A percentile compares a stretch with the other conserved stretches of the same genome.
These are phyloP conservation scores for Dermochelys coriacea DNA, from an alignment of 2,797 vertebrate species.

Conservation along the genomic window DNA sequence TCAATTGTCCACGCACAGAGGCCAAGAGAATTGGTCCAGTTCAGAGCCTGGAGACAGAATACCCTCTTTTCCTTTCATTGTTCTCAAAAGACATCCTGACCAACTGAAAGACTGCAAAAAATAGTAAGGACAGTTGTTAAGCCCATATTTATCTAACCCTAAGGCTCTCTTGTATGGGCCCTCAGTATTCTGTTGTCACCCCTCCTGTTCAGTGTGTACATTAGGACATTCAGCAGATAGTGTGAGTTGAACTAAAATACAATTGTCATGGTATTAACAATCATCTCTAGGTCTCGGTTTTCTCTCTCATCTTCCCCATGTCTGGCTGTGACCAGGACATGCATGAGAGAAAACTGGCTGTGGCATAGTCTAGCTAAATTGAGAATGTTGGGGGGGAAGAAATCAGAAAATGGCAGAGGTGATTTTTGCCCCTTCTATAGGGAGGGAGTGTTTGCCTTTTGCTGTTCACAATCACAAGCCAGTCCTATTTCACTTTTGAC, in stretches of 20 bases:
- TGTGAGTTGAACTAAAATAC: constrained; percentile 36
- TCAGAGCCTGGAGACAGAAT: background rate
- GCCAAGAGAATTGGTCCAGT: background rate
- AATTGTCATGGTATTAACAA: constrained; percentile 2
- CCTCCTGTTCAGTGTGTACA: constrained; percentile 23
- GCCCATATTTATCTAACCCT: constrained; percentile 35
- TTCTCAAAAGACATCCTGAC: background rate
- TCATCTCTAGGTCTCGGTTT: constrained; percentile 4
- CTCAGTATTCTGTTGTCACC: background rate
- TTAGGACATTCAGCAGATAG: constrained; percentile 4
- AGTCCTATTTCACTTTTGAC: background rate
- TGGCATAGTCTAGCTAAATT: accelerated
- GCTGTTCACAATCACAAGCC: background rate
- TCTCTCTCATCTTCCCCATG: constrained; percentile 9
- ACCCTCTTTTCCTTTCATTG: background rate
- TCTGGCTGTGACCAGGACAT: constrained; percentile 4
- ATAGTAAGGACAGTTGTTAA: constrained; percentile 7
- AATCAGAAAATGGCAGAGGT: background rate
- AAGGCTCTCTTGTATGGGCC: constrained; percentile 15
- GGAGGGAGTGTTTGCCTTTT: no score
- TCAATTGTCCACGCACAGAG: background rate
- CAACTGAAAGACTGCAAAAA: background rate
- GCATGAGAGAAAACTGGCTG: background rate
- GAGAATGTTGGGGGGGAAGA: background rate
- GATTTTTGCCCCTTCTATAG: background rate